Evolutionary conservation across 2,888 invertebrate species (phyloP).

Genomic region (Neocrepidodera transversa): DNA sequence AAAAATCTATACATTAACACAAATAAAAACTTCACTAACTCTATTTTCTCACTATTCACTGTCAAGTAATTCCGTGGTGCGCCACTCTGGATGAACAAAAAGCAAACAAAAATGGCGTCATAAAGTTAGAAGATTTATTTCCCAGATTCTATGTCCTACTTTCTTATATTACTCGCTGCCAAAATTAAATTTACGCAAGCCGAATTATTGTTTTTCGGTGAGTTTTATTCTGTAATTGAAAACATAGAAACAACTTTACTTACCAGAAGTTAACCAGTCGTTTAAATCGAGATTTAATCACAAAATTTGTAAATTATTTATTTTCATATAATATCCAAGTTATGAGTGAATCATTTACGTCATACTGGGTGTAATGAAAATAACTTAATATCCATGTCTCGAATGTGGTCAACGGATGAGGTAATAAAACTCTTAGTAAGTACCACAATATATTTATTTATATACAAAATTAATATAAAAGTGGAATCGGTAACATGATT

Average conservation of each 20-base stretch:
- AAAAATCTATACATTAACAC: no score
- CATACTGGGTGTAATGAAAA: no score
- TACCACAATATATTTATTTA: no score
- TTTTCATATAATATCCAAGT: no score
- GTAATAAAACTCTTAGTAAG: no score
- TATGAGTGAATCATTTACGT: no score
- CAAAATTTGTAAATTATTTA: no score
- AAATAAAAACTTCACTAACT: no score
- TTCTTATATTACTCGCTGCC: conserved; percentile 8
- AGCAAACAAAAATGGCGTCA: conserved; percentile 5
- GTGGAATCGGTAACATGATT: no score
- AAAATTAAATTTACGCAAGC: conserved; percentile 20
- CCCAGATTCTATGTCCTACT: conserved; percentile 4
- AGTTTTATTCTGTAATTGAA: conserved; percentile 5
- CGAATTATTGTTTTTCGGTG: conserved; percentile 8
- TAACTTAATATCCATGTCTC: no score
- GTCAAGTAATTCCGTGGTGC: background rate
- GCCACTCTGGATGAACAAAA: background rate
- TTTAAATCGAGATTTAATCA: conserved; percentile 5
- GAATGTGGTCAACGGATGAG: no score
- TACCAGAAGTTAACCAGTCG: background rate
- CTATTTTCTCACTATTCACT: background rate
- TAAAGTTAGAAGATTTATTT: conserved; percentile 19
- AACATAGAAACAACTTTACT: background rate
- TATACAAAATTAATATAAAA: no score